Evolutionary conservation across 2,797 vertebrate genomes (phyloP), one percentile per base, ranked within the genome.

Genomic region (Pangasius djambal): DNA sequence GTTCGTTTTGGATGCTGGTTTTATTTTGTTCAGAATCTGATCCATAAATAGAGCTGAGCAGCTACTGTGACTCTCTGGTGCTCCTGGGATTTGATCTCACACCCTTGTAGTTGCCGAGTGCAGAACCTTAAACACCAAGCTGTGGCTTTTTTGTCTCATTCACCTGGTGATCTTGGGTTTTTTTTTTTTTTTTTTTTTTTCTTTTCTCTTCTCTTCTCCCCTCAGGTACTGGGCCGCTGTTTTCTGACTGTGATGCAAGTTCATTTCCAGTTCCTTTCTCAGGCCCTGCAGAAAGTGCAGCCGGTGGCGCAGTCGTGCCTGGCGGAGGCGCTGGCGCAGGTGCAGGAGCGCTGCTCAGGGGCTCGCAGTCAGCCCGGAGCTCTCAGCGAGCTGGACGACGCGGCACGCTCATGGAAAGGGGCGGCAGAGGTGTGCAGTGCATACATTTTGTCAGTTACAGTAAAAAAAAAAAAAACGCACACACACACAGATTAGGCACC

Each of bases 211-310:
- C 10, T 34, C 31, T 44, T 25, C 50, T 22, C 4, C 34, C 9
- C 18, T 0, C 93, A 99, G 99, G 98, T 99, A 75, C 95, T 99
- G 91, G 98, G 99, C 84, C 97, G 98, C 88, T 99, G 99, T 93
- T 99, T 99, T 95, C 94, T 99, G 95, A 99, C 98, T 0, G 99
- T 99, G 95, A 97, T 99, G 97, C 99, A 99, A 95, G 99, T 99
- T 93, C 99, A 99, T 95, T 99, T 99, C 94, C 99, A 99, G 96
- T 99, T 99, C 95, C 95, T 99, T 90, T 99, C 99, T 1, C 99
- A 99, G 88, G 98, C 99, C 3, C 91, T 99, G 94, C 99, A 99
- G 96, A 99, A 99, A 90, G 98, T 99, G 63, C 98, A 99, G 94
- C 99, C 99, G 0, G 98, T 99, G 94, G 98, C 98, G 10, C 98